phyloP scores from a whole-genome alignment of 2,797 vertebrate species.

The Rhabdophis nuchalis region DNA sequence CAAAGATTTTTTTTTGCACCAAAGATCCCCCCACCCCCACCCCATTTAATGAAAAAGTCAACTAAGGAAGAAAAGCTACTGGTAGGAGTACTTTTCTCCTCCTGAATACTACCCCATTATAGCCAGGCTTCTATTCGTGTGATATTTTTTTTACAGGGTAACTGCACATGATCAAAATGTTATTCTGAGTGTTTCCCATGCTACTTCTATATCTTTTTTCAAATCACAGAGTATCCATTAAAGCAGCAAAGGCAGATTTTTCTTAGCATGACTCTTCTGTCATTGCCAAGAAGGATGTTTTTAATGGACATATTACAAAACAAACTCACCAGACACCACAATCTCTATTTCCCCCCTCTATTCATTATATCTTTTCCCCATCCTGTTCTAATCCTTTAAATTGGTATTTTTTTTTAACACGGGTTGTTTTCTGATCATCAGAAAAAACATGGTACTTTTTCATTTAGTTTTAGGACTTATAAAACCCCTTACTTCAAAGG shows the following conservation, averaged over 20 bases:
- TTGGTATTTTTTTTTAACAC: not conserved
- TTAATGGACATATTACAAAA: not conserved
- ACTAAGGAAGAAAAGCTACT: not conserved
- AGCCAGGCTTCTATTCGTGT: not conserved
- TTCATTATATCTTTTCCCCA: not conserved
- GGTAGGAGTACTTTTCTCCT: not conserved
- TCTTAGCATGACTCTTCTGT: not conserved
- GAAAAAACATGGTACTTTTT: not conserved
- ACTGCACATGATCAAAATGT: not conserved
- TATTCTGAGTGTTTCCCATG: not conserved
- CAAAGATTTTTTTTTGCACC: no score
- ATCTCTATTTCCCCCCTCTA: not conserved
- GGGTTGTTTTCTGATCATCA: not conserved
- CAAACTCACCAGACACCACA: not conserved
- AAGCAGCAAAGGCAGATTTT: not conserved
- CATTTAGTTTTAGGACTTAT: not conserved
- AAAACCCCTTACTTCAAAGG: not conserved
- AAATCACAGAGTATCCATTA: not conserved
- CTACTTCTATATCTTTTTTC: not conserved
- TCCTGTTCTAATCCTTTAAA: not conserved
- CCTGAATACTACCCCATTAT: not conserved
- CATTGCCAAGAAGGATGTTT: not conserved
- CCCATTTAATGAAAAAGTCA: not conserved
- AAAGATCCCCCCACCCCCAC: no score
- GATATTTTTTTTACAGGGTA: not conserved